Conservation (phyloP, 2,797 vertebrate genomes). For the Knipowitschia caucasica region DNA sequence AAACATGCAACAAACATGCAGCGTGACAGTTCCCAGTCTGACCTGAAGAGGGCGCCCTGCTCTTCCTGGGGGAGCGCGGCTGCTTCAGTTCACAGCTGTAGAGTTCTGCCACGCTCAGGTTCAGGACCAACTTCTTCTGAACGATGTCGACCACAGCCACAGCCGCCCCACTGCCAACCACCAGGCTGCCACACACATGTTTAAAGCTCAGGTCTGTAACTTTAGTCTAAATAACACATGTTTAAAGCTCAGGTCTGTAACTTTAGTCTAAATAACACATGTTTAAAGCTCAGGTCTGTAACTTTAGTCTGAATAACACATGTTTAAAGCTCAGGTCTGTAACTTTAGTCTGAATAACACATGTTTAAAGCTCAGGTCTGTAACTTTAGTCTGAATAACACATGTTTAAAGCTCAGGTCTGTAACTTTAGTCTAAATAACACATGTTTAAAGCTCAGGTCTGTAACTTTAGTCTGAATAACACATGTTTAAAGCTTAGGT, state of each 20-base stretch:
- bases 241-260: not conserved
- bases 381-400: too few species aligned
- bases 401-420: not conserved
- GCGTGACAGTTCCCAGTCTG: slow-evolving; percentile 42
- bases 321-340: not conserved
- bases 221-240: not conserved
- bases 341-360: too few species aligned
- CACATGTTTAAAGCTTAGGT: not conserved
- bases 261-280: not conserved
- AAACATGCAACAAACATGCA: too few species aligned
- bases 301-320: slow-evolving; percentile 2
- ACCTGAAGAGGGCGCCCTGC: slow-evolving; percentile 92
- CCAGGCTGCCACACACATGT: slow-evolving; percentile 77
- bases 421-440: too few species aligned
- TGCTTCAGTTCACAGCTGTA: slow-evolving; percentile 92
- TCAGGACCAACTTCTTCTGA: slow-evolving; percentile 92
- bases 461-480: too few species aligned
- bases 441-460: not conserved
- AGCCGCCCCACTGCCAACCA: slow-evolving; percentile 92
- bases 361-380: not conserved
- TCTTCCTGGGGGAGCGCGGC: slow-evolving; percentile 89
- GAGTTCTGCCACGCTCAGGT: slow-evolving; percentile 87
- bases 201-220: too few species aligned
- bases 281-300: too few species aligned
- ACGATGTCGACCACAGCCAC: slow-evolving; percentile 96